phyloP scores from a whole-genome alignment of 1,140 invertebrate species.

The Philopotamus ludificatus region DNA sequence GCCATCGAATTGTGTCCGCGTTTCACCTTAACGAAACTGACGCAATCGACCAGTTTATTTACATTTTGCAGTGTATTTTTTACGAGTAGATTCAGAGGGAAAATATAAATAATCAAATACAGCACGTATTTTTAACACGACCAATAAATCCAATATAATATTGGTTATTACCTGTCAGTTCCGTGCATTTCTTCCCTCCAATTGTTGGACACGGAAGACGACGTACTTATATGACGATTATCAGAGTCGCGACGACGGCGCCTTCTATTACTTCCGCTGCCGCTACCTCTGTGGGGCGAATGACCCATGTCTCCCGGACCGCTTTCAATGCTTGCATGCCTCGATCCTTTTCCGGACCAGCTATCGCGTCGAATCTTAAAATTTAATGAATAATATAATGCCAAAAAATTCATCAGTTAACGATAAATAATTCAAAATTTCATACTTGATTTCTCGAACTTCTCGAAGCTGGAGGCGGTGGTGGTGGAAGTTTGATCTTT shows the following conservation, averaged over 20 bases:
- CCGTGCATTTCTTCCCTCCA: constrained; percentile 40
- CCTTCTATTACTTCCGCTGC: background rate
- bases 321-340: constrained; percentile 38
- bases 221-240: constrained; percentile 15
- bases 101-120: too few species aligned
- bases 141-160: background rate
- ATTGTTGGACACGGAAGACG: constrained; percentile 32
- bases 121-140: constrained; percentile 8
- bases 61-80: too few species aligned
- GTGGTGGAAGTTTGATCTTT: constrained; percentile 34
- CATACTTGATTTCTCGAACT: constrained; percentile 39
- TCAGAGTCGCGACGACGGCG: constrained; percentile 23
- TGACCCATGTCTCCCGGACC: constrained; percentile 15
- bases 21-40: too few species aligned
- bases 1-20: too few species aligned
- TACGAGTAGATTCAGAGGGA: too few species aligned
- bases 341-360: constrained; percentile 36
- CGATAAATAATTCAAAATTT: background rate
- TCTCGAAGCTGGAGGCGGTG: constrained; percentile 24
- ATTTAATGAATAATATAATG: constrained; percentile 6
- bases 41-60: too few species aligned
- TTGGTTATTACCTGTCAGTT: constrained; percentile 19
- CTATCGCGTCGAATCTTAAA: constrained; percentile 39
- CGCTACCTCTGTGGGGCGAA: constrained; percentile 20
- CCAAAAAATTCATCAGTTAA: background rate